Evolutionary conservation across 1,140 invertebrate genomes (phyloP), one percentile per base, ranked within the genome.

Genomic region (Drosophila nigromelanica): DNA sequence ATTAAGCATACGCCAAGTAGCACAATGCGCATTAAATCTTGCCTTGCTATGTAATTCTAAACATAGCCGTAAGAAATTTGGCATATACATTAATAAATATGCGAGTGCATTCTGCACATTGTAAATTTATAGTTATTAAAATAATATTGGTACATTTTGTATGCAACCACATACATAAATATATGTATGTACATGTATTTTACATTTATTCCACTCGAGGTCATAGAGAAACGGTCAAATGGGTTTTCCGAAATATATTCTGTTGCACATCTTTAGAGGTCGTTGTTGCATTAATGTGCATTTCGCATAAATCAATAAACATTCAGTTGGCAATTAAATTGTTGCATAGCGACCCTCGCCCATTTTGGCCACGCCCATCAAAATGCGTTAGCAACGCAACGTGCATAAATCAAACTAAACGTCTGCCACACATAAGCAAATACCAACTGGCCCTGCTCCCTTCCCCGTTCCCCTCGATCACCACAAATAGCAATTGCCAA

Each of bases 261-360:
- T 21, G 37, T 43, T 63, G 24, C 24, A 54, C 6, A 58, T 63
- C 37, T 45, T 42, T 63, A 18, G n/a, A 15, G 39, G 18, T 48
- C 37, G 35, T 48, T 69, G 73, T 48, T 62, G 73, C 78, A 81
- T 81, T 81, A 81, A 81, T 81, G 69, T 77, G 64, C 63, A 80
- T 80, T 80, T 58, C 48, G 54, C 78, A 81, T 81, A 81, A 81
- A 81, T 81, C 78, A 81, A 81, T 81, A 81, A 78, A 73, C 78
- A 81, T 79, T 73, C 78, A 77, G 64, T 73, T 80, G 73, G 78
- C 78, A 81, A 81, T 81, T 81, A 81, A 81, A 81, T 80, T 77
- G 78, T 81, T 81, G 78, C 78, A 81, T 81, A 76, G 78, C 72
- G 62, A 71, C 60, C 47, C 42, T 45, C 37, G 35, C 33, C 21